These are phyloP conservation scores for Pristionchus entomophagus DNA, from an alignment of 2,888 invertebrate genomes.

Conservation along the genomic window DNA sequence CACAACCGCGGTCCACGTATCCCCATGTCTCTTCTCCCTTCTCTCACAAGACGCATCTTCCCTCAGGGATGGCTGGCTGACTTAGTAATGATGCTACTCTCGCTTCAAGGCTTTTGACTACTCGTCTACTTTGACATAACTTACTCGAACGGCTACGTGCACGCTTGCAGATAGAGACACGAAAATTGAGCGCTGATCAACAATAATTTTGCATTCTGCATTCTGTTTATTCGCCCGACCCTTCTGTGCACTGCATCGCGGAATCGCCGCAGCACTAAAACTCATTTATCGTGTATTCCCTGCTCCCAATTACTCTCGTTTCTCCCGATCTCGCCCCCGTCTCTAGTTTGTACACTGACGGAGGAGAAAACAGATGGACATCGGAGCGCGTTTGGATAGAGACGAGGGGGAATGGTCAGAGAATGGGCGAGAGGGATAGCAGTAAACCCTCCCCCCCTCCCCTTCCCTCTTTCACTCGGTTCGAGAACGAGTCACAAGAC, in stretches of 20 bases:
- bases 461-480: neutral
- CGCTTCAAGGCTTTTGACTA: neutral
- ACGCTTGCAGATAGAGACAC: too few species aligned
- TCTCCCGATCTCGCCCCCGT: neutral
- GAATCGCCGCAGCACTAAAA: too few species aligned
- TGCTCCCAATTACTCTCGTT: neutral
- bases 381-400: neutral
- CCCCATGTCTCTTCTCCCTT: neutral
- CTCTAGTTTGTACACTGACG: neutral
- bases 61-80: slow-evolving; percentile 14
- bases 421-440: neutral
- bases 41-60: slow-evolving; percentile 7
- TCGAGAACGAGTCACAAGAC: slow-evolving; percentile 37
- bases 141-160: too few species aligned
- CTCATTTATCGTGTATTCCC: neutral
- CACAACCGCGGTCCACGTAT: neutral
- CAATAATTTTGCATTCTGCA: too few species aligned
- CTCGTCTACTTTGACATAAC: too few species aligned
- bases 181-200: too few species aligned
- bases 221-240: neutral
- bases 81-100: slow-evolving; percentile 1
- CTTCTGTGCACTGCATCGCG: too few species aligned
- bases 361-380: slow-evolving; percentile 7
- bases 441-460: neutral
- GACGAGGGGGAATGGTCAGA: neutral